Conservation (phyloP, 2,888 invertebrate species). For the Tinea trinotella region DNA sequence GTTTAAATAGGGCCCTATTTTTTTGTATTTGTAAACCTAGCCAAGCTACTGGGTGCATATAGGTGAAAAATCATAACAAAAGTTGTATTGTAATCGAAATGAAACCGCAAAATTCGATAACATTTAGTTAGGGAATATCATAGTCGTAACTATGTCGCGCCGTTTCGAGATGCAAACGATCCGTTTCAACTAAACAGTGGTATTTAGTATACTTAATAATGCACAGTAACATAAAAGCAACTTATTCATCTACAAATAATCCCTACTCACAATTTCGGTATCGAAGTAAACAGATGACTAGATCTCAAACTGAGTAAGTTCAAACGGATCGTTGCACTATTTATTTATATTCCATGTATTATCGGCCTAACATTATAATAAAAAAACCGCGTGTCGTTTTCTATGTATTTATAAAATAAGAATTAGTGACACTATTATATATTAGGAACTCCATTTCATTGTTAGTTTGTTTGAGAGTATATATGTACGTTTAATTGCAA, state of each 20-base stretch:
- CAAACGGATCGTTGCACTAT: neutral
- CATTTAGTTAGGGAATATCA: neutral
- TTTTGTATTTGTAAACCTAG: too few species aligned
- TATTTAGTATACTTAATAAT: neutral
- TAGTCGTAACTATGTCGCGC: too few species aligned
- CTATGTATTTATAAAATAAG: neutral
- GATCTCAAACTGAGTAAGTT: neutral
- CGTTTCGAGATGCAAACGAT: neutral
- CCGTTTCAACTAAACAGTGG: neutral
- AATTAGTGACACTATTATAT: conserved; percentile 24
- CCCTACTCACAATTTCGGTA: neutral
- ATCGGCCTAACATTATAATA: neutral
- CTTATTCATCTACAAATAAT: conserved; percentile 11
- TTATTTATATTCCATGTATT: too few species aligned
- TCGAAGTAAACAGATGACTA: conserved; percentile 13
- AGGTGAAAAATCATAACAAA: too few species aligned
- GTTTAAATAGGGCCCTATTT: too few species aligned
- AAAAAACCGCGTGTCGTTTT: neutral
- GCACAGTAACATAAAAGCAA: conserved; percentile 12
- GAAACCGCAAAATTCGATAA: neutral
- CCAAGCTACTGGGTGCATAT: too few species aligned
- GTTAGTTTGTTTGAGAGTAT: conserved; percentile 33
- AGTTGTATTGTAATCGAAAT: neutral
- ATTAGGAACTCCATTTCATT: conserved; percentile 65
- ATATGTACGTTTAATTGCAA: neutral